Conservation (phyloP, 1,140 invertebrate genomes). For the Phenacoccus solenopsis region DNA sequence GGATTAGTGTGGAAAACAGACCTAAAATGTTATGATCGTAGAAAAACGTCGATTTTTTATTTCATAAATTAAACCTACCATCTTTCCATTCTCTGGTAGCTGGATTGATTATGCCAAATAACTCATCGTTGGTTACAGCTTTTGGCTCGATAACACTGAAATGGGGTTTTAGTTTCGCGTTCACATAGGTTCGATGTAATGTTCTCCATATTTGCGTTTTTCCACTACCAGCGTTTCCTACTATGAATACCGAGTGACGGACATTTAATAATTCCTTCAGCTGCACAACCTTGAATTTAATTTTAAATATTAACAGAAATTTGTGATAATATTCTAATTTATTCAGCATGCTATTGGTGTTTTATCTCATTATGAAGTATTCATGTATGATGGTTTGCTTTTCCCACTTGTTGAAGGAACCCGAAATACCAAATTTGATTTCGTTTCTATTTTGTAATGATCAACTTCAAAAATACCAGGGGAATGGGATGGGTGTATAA, state of each 20-base stretch:
- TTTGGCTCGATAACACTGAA: conserved; percentile 89
- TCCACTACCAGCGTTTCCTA: conserved; percentile 84
- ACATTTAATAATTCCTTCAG: conserved; percentile 84
- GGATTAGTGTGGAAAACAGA: conserved; percentile 81
- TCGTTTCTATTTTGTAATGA: too few species aligned
- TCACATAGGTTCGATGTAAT: conserved; percentile 65
- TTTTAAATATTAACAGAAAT: too few species aligned
- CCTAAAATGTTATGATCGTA: conserved; percentile 34
- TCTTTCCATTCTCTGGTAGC: conserved; percentile 94
- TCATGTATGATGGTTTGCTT: too few species aligned
- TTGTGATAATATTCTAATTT: too few species aligned
- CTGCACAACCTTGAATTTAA: conserved; percentile 58
- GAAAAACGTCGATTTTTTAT: conserved; percentile 3
- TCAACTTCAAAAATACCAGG: too few species aligned
- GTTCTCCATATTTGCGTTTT: conserved; percentile 90
- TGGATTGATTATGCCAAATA: conserved; percentile 92
- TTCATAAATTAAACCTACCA: conserved; percentile 40
- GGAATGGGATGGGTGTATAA: too few species aligned
- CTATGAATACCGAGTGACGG: conserved; percentile 85
- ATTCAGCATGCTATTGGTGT: too few species aligned
- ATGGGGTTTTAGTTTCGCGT: conserved; percentile 63
- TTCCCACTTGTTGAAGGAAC: too few species aligned
- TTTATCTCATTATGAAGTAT: too few species aligned
- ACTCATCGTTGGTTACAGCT: conserved; percentile 88
- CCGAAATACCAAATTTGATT: too few species aligned